Percentiles rank a stretch among this genome's conserved stretches.
Conservation (phyloP, 2,113 vertebrate species). For the Salminus brasiliensis region DNA sequence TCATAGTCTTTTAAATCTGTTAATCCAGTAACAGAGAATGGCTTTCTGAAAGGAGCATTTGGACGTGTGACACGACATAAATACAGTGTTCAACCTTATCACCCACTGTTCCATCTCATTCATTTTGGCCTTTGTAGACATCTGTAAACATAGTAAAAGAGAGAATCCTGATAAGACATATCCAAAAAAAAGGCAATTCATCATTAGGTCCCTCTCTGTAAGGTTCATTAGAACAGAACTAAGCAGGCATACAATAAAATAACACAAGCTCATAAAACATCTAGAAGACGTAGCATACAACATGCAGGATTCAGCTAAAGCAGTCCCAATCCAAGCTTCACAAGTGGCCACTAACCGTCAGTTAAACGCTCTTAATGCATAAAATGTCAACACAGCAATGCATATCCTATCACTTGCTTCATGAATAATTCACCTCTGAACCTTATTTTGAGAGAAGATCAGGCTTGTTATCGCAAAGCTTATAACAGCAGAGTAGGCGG, state of each 20-base stretch:
- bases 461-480: background rate
- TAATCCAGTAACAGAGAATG: slow-evolving; percentile 68
- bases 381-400: slow-evolving; percentile 12
- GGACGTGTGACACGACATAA: slow-evolving; percentile 50
- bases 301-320: slow-evolving; percentile 71
- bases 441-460: background rate
- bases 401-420: background rate
- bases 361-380: slow-evolving; percentile 32
- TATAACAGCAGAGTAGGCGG: background rate
- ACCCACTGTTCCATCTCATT: slow-evolving; percentile 62
- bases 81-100: slow-evolving; percentile 49
- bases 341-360: slow-evolving; percentile 43
- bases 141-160: slow-evolving; percentile 77
- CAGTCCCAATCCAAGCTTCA: slow-evolving; percentile 6
- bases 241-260: slow-evolving; percentile 73
- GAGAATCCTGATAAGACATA: slow-evolving; percentile 69
- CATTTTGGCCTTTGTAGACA: slow-evolving; percentile 69
- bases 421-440: background rate
- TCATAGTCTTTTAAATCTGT: slow-evolving; percentile 69
- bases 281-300: slow-evolving; percentile 68
- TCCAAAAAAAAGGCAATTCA: slow-evolving; percentile 66
- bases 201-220: slow-evolving; percentile 47
- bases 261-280: slow-evolving; percentile 71
- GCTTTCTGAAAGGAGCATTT: slow-evolving; percentile 55
- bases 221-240: slow-evolving; percentile 59